A percentile compares a stretch with the other conserved stretches of the same genome.
Conservation (phyloP, 2,797 vertebrate species). For the Sebastes matsubarae region DNA sequence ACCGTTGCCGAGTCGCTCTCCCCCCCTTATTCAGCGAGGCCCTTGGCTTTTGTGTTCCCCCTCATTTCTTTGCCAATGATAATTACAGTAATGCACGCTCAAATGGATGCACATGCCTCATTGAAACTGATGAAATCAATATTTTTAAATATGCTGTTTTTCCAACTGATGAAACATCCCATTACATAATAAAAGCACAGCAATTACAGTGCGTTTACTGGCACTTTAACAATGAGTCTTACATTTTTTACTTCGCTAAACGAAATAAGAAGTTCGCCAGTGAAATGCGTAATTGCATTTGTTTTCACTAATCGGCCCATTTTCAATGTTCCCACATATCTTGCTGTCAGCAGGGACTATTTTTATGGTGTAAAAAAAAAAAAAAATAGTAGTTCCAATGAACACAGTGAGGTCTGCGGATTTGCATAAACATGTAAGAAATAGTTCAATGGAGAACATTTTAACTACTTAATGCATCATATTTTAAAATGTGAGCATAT, state of each 20-base stretch:
- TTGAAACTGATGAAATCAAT: slow-evolving; percentile 51
- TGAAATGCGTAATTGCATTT: background rate
- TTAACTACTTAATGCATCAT: background rate
- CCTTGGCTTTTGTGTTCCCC: background rate
- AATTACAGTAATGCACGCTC: slow-evolving; percentile 40
- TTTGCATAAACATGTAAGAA: background rate
- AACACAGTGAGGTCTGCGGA: background rate
- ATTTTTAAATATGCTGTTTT: slow-evolving; percentile 42
- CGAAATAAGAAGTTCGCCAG: background rate
- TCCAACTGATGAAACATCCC: slow-evolving; percentile 44
- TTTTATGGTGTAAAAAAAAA: background rate
- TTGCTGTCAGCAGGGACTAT: background rate
- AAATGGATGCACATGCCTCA: slow-evolving; percentile 30
- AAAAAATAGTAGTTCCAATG: background rate
- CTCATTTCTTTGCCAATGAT: slow-evolving; percentile 13
- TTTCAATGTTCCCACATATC: background rate
- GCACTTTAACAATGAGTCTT: slow-evolving; percentile 8
- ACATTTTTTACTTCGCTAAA: background rate
- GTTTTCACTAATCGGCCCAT: background rate
- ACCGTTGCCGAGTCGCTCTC: background rate
- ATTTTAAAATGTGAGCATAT: background rate
- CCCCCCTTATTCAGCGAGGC: background rate
- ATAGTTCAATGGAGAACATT: background rate
- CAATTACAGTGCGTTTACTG: slow-evolving; percentile 18
- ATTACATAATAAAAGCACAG: slow-evolving; percentile 27